phyloP scores from a whole-genome alignment of 2,797 vertebrate species.

The Oophaga sylvatica region DNA sequence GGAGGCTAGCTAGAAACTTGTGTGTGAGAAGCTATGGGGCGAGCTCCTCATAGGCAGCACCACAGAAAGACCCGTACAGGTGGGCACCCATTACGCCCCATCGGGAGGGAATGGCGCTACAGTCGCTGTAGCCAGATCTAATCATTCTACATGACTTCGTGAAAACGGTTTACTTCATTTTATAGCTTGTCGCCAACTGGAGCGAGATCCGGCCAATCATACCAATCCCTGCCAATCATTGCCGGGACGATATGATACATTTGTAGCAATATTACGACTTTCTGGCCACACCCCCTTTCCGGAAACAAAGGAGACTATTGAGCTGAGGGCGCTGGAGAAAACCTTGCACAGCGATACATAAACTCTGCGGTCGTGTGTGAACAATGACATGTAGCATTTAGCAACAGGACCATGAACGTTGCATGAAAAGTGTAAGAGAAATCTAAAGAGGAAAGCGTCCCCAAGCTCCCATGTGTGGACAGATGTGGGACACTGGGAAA shows the following conservation, averaged over 20 bases:
- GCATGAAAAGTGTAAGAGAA: neutral
- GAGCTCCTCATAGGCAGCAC: neutral
- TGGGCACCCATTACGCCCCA: neutral
- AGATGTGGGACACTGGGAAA: neutral
- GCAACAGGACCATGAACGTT: neutral
- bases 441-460: too few species aligned
- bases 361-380: neutral
- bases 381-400: neutral
- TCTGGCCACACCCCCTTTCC: neutral
- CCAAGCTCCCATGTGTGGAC: neutral
- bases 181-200: neutral
- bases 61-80: neutral
- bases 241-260: neutral
- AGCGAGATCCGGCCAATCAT: neutral
- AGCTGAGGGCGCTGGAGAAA: neutral
- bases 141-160: neutral
- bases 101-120: neutral
- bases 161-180: neutral
- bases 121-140: too few species aligned
- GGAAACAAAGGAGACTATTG: neutral
- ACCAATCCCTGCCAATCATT: neutral
- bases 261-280: neutral
- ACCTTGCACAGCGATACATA: neutral
- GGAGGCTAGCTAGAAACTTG: neutral
- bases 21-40: neutral